Conservation (phyloP, 2,888 invertebrate genomes). For the Caenorhabditis sp. region DNA sequence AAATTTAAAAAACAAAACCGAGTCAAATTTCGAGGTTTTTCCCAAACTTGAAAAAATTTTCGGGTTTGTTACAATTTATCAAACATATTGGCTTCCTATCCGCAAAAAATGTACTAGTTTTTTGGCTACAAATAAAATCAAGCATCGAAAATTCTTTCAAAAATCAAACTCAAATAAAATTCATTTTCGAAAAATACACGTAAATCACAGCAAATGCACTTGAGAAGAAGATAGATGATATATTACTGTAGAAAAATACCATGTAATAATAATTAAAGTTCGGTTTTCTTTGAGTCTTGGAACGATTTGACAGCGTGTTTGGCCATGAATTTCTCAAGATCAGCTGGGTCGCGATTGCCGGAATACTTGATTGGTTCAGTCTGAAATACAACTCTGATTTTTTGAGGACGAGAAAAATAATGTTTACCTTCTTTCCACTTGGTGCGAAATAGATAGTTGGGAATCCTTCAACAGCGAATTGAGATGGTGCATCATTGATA, state of each 20-base stretch:
- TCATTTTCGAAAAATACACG: slow-evolving; percentile 5
- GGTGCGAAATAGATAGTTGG: slow-evolving; percentile 75
- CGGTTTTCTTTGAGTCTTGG: slow-evolving; percentile 59
- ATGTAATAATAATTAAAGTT: slow-evolving; percentile 54
- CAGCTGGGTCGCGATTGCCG: slow-evolving; percentile 68
- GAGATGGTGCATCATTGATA: slow-evolving; percentile 73
- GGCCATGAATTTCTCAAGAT: slow-evolving; percentile 66
- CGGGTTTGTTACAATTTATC: no score
- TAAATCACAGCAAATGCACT: neutral
- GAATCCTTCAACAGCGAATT: slow-evolving; percentile 74
- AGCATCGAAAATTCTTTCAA: no score
- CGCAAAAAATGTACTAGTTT: no score
- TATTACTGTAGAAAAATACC: neutral
- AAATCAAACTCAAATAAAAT: no score
- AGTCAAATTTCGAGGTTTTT: no score
- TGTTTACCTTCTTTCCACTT: slow-evolving; percentile 64
- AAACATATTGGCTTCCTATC: no score
- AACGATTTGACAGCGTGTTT: slow-evolving; percentile 68
- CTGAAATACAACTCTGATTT: no score
- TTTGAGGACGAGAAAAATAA: no score
- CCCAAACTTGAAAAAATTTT: no score
- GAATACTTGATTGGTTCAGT: slow-evolving; percentile 62
- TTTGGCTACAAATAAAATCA: no score
- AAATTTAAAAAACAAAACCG: no score
- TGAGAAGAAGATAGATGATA: neutral